These are phyloP conservation scores for Rhamphomyia laevipes DNA, from an alignment of 2,888 invertebrate species.

Conservation along the genomic window DNA sequence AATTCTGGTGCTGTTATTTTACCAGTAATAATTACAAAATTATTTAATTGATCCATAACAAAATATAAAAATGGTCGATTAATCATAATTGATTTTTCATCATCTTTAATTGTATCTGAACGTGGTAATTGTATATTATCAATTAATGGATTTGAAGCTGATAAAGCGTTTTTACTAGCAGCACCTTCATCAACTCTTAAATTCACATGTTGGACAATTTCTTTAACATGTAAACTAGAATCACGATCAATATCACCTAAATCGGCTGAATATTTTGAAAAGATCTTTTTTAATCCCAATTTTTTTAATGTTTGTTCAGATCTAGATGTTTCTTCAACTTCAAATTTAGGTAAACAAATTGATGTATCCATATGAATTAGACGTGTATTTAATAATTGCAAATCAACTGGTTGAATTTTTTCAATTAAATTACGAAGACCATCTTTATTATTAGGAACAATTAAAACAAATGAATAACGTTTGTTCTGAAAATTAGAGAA, in stretches of 20 bases:
- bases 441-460: slow-evolving; percentile 47
- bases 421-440: slow-evolving; percentile 45
- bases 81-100: slow-evolving; percentile 37
- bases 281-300: slow-evolving; percentile 48
- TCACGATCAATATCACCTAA: slow-evolving; percentile 46
- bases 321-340: slow-evolving; percentile 50
- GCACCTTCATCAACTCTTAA: slow-evolving; percentile 49
- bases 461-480: slow-evolving; percentile 45
- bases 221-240: slow-evolving; percentile 51
- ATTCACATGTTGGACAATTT: slow-evolving; percentile 52
- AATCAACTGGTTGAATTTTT: slow-evolving; percentile 40
- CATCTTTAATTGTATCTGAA: slow-evolving; percentile 27
- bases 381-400: slow-evolving; percentile 18
- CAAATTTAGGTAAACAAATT: slow-evolving; percentile 47
- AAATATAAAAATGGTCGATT: slow-evolving; percentile 54
- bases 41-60: slow-evolving; percentile 45
- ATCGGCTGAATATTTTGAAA: slow-evolving; percentile 45
- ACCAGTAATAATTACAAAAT: slow-evolving; percentile 48
- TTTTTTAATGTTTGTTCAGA: slow-evolving; percentile 45
- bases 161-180: slow-evolving; percentile 38
- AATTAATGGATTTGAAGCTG: slow-evolving; percentile 22
- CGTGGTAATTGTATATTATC: slow-evolving; percentile 21
- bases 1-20: slow-evolving; percentile 43
- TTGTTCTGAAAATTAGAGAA: slow-evolving; percentile 39
- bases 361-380: slow-evolving; percentile 32